Conservation (phyloP, 1,140 invertebrate genomes). For the Drosophila grimshawi region DNA sequence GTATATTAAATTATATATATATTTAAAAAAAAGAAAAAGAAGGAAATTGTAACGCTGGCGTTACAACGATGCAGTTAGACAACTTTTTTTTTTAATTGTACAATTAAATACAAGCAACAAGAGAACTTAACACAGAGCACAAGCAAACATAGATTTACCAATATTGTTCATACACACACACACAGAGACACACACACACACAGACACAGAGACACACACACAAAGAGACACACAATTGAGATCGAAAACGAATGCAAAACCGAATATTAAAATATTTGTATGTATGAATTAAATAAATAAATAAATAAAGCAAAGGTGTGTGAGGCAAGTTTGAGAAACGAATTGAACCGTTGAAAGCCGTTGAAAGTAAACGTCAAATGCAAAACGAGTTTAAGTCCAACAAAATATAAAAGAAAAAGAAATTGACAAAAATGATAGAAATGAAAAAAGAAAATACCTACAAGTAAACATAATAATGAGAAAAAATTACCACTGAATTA, state of each 20-base stretch:
- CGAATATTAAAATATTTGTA: conserved; percentile 4
- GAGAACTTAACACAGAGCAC: conserved; percentile 8
- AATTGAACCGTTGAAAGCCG: conserved; percentile 52
- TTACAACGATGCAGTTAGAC: conserved; percentile 52
- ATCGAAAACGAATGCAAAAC: conserved; percentile 32
- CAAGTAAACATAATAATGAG: conserved; percentile 27
- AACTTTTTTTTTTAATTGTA: conserved; percentile 43
- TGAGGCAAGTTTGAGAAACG: conserved; percentile 40
- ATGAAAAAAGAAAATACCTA: conserved; percentile 42
- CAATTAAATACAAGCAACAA: conserved; percentile 44
- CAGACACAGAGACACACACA: conserved; percentile 10
- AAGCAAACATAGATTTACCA: too few species aligned
- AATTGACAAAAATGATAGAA: conserved; percentile 41
- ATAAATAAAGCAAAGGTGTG: conserved; percentile 13
- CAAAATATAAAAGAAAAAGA: conserved; percentile 18
- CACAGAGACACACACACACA: conserved; percentile 1
- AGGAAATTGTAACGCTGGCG: conserved; percentile 48
- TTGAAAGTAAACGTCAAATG: conserved; percentile 40
- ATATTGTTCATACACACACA: conserved; percentile 8
- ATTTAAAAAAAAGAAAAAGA: not conserved
- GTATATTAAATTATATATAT: conserved; percentile 36
- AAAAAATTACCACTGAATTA: conserved; percentile 44
- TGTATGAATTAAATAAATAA: conserved; percentile 7
- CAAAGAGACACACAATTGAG: conserved; percentile 20
- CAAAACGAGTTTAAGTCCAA: conserved; percentile 45